These are phyloP conservation scores for Myiotriccus ornatus DNA, from an alignment of 2,797 vertebrate species.

Conservation along the genomic window DNA sequence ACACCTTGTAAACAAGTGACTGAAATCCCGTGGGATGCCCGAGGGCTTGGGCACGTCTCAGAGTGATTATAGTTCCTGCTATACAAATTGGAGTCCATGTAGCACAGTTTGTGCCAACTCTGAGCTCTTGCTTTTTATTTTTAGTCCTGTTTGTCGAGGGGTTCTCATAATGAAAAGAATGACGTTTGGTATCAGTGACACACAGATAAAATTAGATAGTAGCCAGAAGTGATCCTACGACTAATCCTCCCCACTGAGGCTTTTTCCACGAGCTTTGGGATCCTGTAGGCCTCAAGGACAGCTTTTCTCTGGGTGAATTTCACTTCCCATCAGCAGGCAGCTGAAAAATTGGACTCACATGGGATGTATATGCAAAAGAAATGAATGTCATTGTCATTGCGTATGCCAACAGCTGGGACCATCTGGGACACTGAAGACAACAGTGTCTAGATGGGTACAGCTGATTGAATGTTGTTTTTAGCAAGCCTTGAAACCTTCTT, in stretches of 20 bases:
- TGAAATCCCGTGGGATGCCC: slow-evolving; percentile 68
- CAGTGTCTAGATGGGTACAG: slow-evolving; percentile 1
- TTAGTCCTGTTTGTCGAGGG: slow-evolving; percentile 49
- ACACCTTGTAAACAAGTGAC: slow-evolving; percentile 71
- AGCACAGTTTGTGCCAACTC: slow-evolving; percentile 55
- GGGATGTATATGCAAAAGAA: slow-evolving; percentile 1
- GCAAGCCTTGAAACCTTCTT: slow-evolving; percentile 16
- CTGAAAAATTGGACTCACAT: not conserved
- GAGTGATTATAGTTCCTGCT: slow-evolving; percentile 69
- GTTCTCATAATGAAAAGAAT: slow-evolving; percentile 54
- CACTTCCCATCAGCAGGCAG: not conserved
- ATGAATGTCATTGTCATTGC: slow-evolving; percentile 18
- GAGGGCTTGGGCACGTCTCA: slow-evolving; percentile 63
- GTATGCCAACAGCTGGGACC: slow-evolving; percentile 37
- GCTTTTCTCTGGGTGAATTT: slow-evolving; percentile 33
- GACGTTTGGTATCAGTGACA: not conserved
- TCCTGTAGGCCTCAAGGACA: not conserved
- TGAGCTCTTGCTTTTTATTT: slow-evolving; percentile 36
- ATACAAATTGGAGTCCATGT: slow-evolving; percentile 66
- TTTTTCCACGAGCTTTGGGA: not conserved
- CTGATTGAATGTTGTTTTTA: slow-evolving; percentile 15
- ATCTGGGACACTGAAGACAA: slow-evolving; percentile 12
- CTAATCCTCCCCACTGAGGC: not conserved
- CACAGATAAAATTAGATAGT: slow-evolving; percentile 40
- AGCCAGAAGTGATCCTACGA: not conserved